Conservation (phyloP, 2,888 invertebrate species). For the Dynastes tityus region DNA sequence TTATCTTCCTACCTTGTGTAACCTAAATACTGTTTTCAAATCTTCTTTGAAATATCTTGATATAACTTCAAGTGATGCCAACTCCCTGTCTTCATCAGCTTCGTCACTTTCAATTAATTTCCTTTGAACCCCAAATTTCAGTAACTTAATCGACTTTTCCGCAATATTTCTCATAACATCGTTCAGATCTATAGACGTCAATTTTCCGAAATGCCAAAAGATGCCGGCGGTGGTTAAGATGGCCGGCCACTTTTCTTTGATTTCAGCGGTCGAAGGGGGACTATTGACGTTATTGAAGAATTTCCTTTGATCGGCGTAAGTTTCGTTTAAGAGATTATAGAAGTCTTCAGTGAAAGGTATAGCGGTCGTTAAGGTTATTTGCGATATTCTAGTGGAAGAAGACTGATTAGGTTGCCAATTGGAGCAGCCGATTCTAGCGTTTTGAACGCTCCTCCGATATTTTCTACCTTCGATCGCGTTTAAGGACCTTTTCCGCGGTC, state of each 20-base stretch:
- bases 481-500: constrained; percentile 53
- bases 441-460: constrained; percentile 1
- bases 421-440: constrained; percentile 48
- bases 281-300: constrained; percentile 48
- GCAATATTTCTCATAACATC: constrained; percentile 19
- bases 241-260: constrained; percentile 43
- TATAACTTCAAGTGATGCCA: constrained; percentile 30
- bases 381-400: not conserved
- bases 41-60: constrained; percentile 51
- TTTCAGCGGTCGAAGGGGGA: constrained; percentile 38
- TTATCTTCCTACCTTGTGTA: not conserved
- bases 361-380: not conserved
- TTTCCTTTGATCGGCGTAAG: constrained; percentile 47
- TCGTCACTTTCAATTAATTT: not conserved
- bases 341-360: constrained; percentile 16
- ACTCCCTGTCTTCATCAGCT: not conserved
- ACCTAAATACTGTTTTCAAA: constrained; percentile 17
- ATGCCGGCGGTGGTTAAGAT: constrained; percentile 29
- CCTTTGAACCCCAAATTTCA: constrained; percentile 10
- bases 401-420: constrained; percentile 45
- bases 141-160: constrained; percentile 3
- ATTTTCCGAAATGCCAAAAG: constrained; percentile 43
- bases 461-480: constrained; percentile 21
- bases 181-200: constrained; percentile 34
- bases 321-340: constrained; percentile 1